Base-by-base conservation (phyloP, 2,888 invertebrate genomes). In the Cataglyphis cursor region DNA sequence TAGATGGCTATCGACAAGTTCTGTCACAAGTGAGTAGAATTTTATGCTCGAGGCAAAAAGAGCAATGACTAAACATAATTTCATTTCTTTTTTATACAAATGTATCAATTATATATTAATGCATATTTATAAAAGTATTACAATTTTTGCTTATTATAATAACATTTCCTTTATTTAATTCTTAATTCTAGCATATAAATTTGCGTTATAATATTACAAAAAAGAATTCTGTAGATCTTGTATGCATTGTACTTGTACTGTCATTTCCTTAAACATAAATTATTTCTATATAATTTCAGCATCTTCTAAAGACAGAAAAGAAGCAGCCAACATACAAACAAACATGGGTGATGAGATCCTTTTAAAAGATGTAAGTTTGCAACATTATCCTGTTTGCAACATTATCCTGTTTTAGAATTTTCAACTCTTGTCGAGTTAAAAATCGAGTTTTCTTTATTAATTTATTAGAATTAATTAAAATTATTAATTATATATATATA, bases 281-380 rank as follows among this genome's bases (percentile, higher is more conserved):
- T 44, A 35, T 35, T 35, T 35, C 35, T 35, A 35, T 35, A 82
- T 75, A 81, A 35, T 89, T 89, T 65, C 64, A 89, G 83, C 72
- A 31, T 68, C 84, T 51, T 28, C 48, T 44, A 81, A 51, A 72
- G 76, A 41, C 44, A n/a, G n/a, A 70, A n/a, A 41, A 64, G 15
- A 41, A n/a, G 2, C 44, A 21, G 70, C 35, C 0, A 24, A 38
- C 54, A 12, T 18, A 10, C 68, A 83, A 83, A 1, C 3, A 12
- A 70, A 18, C 0, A 35, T 21, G 59, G 75, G 85, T 62, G 75
- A 89, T 41, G 90, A 90, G 1, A 78, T 90, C 3, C 31, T 90
- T 18, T 41, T 90, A 73, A 78, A 87, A 84, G 90, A 12, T 10
- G 90, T 90, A 87, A 12, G 88, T 88, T 74, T 28, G 59, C 12